Conservation (phyloP, 2,797 vertebrate species). For the Erethizon dorsatum region DNA sequence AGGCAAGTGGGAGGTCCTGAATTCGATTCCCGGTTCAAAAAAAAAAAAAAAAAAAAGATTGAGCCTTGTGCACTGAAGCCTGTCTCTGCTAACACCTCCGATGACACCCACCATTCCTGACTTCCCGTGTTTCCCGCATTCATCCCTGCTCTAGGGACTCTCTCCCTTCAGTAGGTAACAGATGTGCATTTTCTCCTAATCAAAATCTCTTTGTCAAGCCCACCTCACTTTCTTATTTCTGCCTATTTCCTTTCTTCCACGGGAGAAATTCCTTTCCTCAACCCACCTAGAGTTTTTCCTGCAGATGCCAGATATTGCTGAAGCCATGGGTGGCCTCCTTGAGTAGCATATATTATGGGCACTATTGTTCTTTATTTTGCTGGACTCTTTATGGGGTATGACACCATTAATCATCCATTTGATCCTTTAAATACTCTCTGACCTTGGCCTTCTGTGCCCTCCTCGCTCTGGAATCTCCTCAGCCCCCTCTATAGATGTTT, state of each 20-base stretch:
- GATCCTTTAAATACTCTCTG: background rate
- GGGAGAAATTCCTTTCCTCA: constrained; percentile 15
- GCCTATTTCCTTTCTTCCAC: constrained; percentile 21
- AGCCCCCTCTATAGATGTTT: background rate
- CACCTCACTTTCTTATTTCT: constrained; percentile 8
- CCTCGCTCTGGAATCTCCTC: background rate
- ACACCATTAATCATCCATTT: background rate
- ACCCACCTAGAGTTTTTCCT: background rate
- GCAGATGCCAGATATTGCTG: background rate
- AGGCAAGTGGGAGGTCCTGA: too few relatives aligned
- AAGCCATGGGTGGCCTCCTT: background rate
- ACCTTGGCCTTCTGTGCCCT: background rate
- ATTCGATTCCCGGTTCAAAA: too few relatives aligned
- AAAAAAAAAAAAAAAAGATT: background rate
- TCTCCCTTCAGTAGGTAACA: background rate
- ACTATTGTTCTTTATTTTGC: background rate
- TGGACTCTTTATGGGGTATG: background rate
- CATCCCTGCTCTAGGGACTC: background rate
- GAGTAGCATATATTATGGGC: background rate
- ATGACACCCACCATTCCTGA: too few relatives aligned
- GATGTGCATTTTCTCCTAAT: background rate
- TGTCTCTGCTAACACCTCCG: background rate
- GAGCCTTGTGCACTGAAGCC: background rate
- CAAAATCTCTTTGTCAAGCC: background rate
- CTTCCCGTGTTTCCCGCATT: background rate